These are phyloP conservation scores for Apomyelois bistriatella DNA, from an alignment of 2,888 invertebrate genomes.

Conservation along the genomic window DNA sequence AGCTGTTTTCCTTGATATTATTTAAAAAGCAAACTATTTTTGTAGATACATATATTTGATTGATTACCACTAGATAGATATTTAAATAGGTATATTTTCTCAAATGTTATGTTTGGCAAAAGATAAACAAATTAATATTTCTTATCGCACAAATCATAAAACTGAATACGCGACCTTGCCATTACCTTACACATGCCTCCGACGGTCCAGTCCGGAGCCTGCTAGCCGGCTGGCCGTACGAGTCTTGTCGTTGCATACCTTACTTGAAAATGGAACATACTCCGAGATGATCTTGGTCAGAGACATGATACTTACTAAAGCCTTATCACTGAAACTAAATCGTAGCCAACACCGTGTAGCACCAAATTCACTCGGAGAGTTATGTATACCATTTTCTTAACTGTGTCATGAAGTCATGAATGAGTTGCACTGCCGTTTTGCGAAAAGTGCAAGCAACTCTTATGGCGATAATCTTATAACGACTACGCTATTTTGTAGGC, in stretches of 20 bases:
- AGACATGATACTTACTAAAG: background rate
- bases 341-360: slow-evolving; percentile 19
- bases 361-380: slow-evolving; percentile 51
- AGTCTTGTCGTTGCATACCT: slow-evolving; percentile 38
- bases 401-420: slow-evolving; percentile 60
- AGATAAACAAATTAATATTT: slow-evolving; percentile 50
- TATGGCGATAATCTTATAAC: slow-evolving; percentile 78
- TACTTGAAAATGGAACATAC: slow-evolving; percentile 39
- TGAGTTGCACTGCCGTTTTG: slow-evolving; percentile 68
- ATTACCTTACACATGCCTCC: slow-evolving; percentile 10
- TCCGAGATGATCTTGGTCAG: slow-evolving; percentile 28
- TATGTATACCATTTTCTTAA: slow-evolving; percentile 60
- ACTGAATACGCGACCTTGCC: slow-evolving; percentile 36
- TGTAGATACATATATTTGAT: slow-evolving; percentile 76
- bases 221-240: slow-evolving; percentile 20
- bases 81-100: slow-evolving; percentile 68
- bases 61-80: slow-evolving; percentile 74
- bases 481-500: slow-evolving; percentile 80
- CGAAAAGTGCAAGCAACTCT: slow-evolving; percentile 66
- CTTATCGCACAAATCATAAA: slow-evolving; percentile 52
- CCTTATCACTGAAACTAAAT: background rate
- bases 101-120: slow-evolving; percentile 68
- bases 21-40: slow-evolving; percentile 76
- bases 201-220: background rate
- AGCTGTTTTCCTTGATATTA: slow-evolving; percentile 51